A percentile compares a stretch with the other conserved stretches of the same genome.
Conservation (phyloP, 2,888 invertebrate species). For the Dicyrtoma fusca region DNA sequence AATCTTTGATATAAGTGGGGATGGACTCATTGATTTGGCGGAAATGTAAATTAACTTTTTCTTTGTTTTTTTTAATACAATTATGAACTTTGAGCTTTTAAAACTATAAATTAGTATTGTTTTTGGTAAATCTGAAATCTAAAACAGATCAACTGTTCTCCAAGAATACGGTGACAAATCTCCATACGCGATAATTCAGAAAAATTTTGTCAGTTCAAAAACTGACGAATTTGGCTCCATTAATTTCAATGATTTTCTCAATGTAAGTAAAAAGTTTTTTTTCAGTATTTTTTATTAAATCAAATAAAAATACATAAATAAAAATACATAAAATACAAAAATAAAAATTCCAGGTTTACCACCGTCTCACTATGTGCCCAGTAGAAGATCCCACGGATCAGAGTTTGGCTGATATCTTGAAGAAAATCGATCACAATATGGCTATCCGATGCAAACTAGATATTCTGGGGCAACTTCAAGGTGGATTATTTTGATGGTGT, state of each 20-base stretch:
- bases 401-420: constrained; percentile 12
- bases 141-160: constrained; percentile 15
- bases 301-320: not conserved
- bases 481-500: constrained; percentile 34
- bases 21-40: constrained; percentile 25
- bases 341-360: not conserved
- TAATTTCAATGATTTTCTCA: constrained; percentile 19
- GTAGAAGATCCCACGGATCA: constrained; percentile 17
- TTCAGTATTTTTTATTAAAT: not conserved
- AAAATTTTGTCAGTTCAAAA: not conserved
- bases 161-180: constrained; percentile 30
- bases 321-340: not conserved
- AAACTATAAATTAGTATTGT: not conserved
- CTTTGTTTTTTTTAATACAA: not conserved
- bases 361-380: constrained; percentile 12
- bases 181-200: not conserved
- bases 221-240: constrained; percentile 28
- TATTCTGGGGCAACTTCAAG: constrained; percentile 24
- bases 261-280: not conserved
- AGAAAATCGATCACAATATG: constrained; percentile 29
- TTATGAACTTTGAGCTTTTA: not conserved
- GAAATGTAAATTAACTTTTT: constrained; percentile 16
- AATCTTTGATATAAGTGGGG: constrained; percentile 28
- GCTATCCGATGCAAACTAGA: constrained; percentile 18
- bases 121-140: not conserved